Percentiles rank a stretch among this genome's conserved stretches.
Conservation (phyloP, 2,113 vertebrate species). For the Chroicocephalus ridibundus region DNA sequence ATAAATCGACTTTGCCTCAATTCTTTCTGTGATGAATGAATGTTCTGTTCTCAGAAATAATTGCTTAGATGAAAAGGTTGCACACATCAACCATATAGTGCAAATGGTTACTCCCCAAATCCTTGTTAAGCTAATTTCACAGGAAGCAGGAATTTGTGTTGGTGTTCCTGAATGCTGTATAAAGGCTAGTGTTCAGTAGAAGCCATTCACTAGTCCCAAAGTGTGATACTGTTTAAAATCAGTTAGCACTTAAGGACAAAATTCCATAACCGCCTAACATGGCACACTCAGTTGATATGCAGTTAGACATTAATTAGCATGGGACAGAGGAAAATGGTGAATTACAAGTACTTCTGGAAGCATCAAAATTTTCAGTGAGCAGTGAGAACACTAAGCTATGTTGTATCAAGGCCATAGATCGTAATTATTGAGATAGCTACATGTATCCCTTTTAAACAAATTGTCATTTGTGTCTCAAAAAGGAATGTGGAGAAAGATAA, state of each 20-base stretch:
- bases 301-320: background rate
- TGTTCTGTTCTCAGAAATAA: conserved; percentile 67
- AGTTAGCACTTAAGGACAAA: background rate
- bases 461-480: background rate
- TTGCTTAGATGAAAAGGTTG: conserved; percentile 49
- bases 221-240: conserved; percentile 25
- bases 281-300: background rate
- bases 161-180: conserved; percentile 32
- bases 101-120: conserved; percentile 19
- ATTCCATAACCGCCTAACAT: background rate
- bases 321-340: background rate
- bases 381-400: background rate
- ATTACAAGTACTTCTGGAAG: background rate
- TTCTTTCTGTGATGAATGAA: conserved; percentile 55
- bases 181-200: background rate
- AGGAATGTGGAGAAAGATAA: background rate
- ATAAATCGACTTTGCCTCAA: conserved; percentile 19
- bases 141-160: conserved; percentile 49
- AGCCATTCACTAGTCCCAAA: background rate
- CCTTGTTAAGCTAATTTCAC: conserved; percentile 48
- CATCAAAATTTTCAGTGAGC: background rate
- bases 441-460: background rate
- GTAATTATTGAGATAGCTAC: background rate
- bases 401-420: background rate
- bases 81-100: background rate